phyloP scores from a whole-genome alignment of 2,888 invertebrate genomes.

The Pandemis corylana region DNA sequence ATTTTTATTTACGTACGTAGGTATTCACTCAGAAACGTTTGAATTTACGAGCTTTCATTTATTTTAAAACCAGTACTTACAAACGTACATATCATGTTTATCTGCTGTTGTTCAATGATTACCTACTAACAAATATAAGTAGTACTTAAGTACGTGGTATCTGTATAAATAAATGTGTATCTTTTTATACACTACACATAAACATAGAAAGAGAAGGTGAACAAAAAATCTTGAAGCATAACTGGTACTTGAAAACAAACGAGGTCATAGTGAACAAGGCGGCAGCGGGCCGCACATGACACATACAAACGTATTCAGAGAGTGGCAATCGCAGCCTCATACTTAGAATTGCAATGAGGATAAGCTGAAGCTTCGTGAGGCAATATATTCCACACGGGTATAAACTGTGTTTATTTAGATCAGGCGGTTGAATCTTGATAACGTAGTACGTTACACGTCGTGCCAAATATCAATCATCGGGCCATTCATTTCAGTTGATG shows the following conservation, averaged over 20 bases:
- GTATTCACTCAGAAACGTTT: neutral
- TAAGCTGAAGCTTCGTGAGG: slow-evolving; percentile 32
- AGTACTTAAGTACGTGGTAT: too few relatives aligned
- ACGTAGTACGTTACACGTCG: slow-evolving; percentile 10
- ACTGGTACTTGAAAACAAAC: slow-evolving; percentile 58
- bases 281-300: slow-evolving; percentile 62
- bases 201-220: slow-evolving; percentile 61
- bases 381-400: slow-evolving; percentile 30
- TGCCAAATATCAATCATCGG: slow-evolving; percentile 27
- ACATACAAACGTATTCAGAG: slow-evolving; percentile 66
- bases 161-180: neutral
- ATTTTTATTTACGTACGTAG: slow-evolving; percentile 56
- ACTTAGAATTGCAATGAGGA: slow-evolving; percentile 69
- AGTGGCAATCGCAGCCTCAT: slow-evolving; percentile 59
- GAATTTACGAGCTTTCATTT: slow-evolving; percentile 17
- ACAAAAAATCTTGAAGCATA: slow-evolving; percentile 71
- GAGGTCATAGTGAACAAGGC: slow-evolving; percentile 67
- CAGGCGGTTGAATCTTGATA: slow-evolving; percentile 23
- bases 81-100: neutral
- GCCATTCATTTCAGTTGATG: neutral
- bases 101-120: neutral
- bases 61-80: neutral
- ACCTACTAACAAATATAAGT: neutral
- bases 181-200: neutral
- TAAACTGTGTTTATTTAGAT: slow-evolving; percentile 34